Conservation (phyloP, 2,797 vertebrate species). For the Phalloptychus januarius region DNA sequence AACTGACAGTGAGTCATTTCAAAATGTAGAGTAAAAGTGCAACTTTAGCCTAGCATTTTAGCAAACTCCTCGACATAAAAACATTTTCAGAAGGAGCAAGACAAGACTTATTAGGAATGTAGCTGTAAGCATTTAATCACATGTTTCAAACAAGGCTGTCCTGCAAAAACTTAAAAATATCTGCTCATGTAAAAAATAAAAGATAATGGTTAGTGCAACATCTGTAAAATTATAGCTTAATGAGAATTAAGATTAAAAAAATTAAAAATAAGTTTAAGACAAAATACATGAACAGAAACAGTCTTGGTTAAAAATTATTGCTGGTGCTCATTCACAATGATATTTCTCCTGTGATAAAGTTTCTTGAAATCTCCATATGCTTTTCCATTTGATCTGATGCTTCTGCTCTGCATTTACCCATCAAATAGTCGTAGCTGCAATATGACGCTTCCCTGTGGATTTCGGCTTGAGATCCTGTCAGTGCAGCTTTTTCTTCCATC, state of each 20-base stretch:
- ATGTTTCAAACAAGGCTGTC: not conserved
- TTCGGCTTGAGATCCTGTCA: conserved; percentile 42
- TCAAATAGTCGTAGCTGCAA: conserved; percentile 29
- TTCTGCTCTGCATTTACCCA: conserved; percentile 12
- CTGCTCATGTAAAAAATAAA: not conserved
- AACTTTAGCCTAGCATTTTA: not conserved
- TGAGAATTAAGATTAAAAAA: no score
- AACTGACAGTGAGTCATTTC: not conserved
- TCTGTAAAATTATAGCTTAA: not conserved
- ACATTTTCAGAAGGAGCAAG: not conserved
- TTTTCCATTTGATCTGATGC: not conserved
- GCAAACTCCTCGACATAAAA: not conserved
- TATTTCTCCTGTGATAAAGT: conserved; percentile 7
- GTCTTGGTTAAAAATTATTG: not conserved
- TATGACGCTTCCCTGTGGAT: conserved; percentile 32
- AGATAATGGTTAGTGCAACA: not conserved
- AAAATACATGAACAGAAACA: not conserved
- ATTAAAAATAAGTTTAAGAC: not conserved
- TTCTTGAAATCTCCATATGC: conserved; percentile 14
- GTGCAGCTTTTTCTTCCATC: conserved; percentile 18
- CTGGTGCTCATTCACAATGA: not conserved
- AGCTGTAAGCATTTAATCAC: not conserved
- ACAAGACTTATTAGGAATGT: not conserved
- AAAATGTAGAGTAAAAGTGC: not conserved
- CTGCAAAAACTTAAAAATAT: not conserved